These are phyloP conservation scores for Celastrina argiolus DNA, from an alignment of 2,888 invertebrate species.

Conservation along the genomic window DNA sequence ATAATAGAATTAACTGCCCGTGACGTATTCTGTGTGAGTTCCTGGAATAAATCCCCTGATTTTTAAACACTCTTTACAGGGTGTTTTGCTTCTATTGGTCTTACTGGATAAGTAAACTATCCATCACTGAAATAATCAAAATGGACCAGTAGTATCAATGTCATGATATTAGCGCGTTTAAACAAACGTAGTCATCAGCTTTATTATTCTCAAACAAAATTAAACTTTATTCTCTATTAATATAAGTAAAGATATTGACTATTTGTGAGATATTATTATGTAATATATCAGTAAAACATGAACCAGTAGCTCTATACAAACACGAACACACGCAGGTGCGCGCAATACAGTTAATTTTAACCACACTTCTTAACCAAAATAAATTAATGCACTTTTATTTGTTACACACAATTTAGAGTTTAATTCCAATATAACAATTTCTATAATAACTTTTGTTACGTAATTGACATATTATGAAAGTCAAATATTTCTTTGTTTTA, in stretches of 20 bases:
- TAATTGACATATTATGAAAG: background rate
- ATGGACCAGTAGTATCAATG: too few species aligned
- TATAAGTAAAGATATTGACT: background rate
- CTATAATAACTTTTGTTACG: background rate
- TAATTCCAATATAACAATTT: background rate
- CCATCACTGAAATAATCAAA: too few species aligned
- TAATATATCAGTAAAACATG: background rate
- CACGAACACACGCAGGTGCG: constrained; percentile 3
- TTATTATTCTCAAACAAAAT: too few species aligned
- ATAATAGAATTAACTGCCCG: too few species aligned
- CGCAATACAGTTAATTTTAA: background rate
- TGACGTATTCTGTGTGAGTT: too few species aligned
- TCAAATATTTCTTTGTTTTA: background rate
- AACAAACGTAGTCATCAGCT: too few species aligned
- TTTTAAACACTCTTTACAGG: too few species aligned
- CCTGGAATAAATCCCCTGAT: too few species aligned
- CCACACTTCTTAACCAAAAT: background rate
- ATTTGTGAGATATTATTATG: background rate
- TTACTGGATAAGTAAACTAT: too few species aligned
- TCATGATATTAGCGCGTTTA: too few species aligned
- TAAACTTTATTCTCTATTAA: too few species aligned
- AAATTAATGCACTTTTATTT: background rate
- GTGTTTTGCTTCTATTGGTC: too few species aligned
- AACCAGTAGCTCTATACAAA: background rate
- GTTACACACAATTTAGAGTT: background rate